Evolutionary conservation across 2,888 invertebrate genomes (phyloP).

Genomic region (Lithosia quadra): DNA sequence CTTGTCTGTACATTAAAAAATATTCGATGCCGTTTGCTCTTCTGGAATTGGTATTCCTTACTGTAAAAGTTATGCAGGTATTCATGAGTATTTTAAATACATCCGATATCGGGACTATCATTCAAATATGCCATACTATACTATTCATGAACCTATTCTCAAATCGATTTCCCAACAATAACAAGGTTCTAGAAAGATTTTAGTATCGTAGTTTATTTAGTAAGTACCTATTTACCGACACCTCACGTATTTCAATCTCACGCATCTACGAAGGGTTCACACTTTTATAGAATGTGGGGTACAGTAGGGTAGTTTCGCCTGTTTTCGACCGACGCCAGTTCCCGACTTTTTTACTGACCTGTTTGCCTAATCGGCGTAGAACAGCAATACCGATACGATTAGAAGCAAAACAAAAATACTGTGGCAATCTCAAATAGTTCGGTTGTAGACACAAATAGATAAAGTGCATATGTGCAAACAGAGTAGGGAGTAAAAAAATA

Average conservation of each 20-base stretch:
- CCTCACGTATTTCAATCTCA: neutral
- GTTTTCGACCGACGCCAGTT: too few relatives aligned
- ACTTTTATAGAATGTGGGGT: slow-evolving; percentile 5
- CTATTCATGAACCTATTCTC: slow-evolving; percentile 35
- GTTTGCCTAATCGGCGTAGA: too few relatives aligned
- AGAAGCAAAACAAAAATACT: too few relatives aligned
- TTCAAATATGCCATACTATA: slow-evolving; percentile 32
- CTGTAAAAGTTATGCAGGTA: slow-evolving; percentile 41
- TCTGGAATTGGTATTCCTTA: slow-evolving; percentile 37
- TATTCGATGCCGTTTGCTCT: slow-evolving; percentile 29
- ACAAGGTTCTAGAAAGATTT: slow-evolving; percentile 31
- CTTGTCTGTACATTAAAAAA: slow-evolving; percentile 57
- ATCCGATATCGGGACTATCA: slow-evolving; percentile 22
- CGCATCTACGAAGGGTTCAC: neutral
- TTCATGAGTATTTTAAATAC: slow-evolving; percentile 34
- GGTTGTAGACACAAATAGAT: too few relatives aligned
- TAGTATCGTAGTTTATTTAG: neutral
- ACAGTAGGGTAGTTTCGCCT: too few relatives aligned
- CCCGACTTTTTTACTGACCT: too few relatives aligned
- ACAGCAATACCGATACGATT: too few relatives aligned
- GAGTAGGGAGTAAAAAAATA: too few relatives aligned
- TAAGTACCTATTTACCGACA: neutral
- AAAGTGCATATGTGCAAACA: too few relatives aligned
- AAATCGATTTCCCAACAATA: slow-evolving; percentile 22
- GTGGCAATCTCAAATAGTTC: too few relatives aligned